Conservation (phyloP, 2,888 invertebrate genomes). For the Capitulum mitella region DNA sequence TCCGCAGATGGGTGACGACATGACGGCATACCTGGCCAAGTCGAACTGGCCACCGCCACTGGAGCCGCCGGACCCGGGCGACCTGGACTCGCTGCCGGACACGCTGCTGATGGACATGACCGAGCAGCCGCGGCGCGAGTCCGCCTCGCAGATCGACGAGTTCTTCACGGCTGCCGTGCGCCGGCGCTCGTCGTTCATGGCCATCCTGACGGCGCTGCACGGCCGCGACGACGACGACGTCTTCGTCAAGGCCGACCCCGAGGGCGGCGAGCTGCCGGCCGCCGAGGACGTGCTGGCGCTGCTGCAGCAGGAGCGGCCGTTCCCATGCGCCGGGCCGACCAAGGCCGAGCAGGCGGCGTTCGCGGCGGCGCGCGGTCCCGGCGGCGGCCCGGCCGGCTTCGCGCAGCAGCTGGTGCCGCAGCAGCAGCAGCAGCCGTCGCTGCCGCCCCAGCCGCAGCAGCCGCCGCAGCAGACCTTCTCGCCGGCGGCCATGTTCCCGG, state of each 20-base stretch:
- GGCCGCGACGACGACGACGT: conserved; percentile 1
- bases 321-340: background rate
- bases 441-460: conserved; percentile 6
- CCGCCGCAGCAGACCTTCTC: background rate
- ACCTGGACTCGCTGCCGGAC: conserved; percentile 37
- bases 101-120: background rate
- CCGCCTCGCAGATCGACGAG: conserved; percentile 58
- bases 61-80: conserved; percentile 30
- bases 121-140: conserved; percentile 52
- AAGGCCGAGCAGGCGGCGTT: background rate
- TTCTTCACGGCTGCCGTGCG: conserved; percentile 49
- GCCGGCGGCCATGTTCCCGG: background rate
- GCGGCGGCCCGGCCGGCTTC: background rate
- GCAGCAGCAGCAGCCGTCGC: conserved; percentile 21
- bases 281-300: background rate
- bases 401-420: conserved; percentile 6
- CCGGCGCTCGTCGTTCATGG: conserved; percentile 25
- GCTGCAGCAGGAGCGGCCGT: background rate
- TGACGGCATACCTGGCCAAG: background rate
- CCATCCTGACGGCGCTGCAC: conserved; percentile 13
- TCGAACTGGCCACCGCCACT: conserved; percentile 13
- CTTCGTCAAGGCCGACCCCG: background rate
- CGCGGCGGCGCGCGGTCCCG: background rate
- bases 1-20: background rate
- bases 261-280: no score